Conservation (phyloP, 2,888 invertebrate species). For the Dermolepida albohirtum region DNA sequence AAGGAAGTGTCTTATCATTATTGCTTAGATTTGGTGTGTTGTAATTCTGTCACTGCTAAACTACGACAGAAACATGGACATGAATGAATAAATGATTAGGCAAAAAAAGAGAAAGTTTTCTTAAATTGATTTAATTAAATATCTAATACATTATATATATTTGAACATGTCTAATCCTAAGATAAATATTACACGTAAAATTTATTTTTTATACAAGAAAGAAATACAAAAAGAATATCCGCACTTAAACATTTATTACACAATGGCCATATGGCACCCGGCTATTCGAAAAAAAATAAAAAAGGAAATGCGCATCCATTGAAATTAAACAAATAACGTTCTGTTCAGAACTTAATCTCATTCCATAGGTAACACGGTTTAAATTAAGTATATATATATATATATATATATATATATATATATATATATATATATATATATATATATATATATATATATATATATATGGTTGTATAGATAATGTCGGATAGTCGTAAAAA, state of each 20-base stretch:
- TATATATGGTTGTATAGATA: not conserved
- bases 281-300: slow-evolving; percentile 30
- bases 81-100: not conserved
- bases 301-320: not conserved
- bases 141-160: slow-evolving; percentile 37
- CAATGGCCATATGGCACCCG: slow-evolving; percentile 40
- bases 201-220: slow-evolving; percentile 42
- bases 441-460: not conserved
- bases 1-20: too few species aligned
- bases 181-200: slow-evolving; percentile 40
- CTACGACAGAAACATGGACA: too few species aligned
- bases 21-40: too few species aligned
- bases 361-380: slow-evolving; percentile 21
- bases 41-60: too few species aligned
- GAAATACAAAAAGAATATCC: slow-evolving; percentile 31
- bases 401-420: not conserved
- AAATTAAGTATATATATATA: slow-evolving; percentile 17
- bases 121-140: slow-evolving; percentile 40
- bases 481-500: slow-evolving; percentile 27
- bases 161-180: slow-evolving; percentile 34
- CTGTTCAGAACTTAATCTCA: slow-evolving; percentile 13
- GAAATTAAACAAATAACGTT: slow-evolving; percentile 9
- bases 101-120: not conserved
- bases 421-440: not conserved
- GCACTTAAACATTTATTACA: slow-evolving; percentile 36